Base-by-base conservation (phyloP, 2,888 invertebrate species). In the Phania funesta region DNA sequence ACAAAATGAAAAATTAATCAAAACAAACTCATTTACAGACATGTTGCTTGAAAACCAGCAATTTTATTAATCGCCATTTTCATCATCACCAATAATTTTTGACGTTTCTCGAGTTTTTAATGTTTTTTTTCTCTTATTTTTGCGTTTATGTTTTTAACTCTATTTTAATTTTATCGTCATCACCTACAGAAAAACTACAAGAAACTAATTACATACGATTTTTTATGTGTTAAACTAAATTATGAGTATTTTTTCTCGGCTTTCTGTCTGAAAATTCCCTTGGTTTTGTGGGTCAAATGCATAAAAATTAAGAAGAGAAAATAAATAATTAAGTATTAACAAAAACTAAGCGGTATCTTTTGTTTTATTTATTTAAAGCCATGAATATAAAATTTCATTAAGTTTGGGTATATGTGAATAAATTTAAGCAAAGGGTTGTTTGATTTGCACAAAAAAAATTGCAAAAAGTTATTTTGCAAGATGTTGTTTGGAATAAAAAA, bases 231-330 rank as follows among this genome's bases (percentile, higher is more conserved):
- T 65, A 60, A 80, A 65, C 58, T 65, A 60, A 80, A 76, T 71
- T 80, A 60, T 54, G 41, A 58, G 44, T 29, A 29, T 54, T 35
- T 41, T 62, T 48, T 65, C 50, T 11, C 13, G 13, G 9, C 24
- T 70, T 54, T 54, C 26, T 22, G 8, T 18, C 24, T 48, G 65
- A 8, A 41, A 44, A 58, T 20, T 73, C 29, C 71, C 52, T 65
- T 65, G 60, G 67, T 76, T 81, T 81, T 81, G 76, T 81, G 76
- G 80, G 80, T 81, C 80, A 81, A 73, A 71, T 62, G 60, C 54
- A 81, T 81, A 29, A 67, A 75, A 67, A 48, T 65, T 56, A 32
- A 48, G 9, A 62, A 64, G 1, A 60, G 1, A 60, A 67, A 24
- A 48, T 54, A 41, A 18, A 41, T 18, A 18, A 32, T 50, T 18